Evolutionary conservation across 2,797 vertebrate genomes (phyloP).

Genomic region (Chaenodraco wilsoni): DNA sequence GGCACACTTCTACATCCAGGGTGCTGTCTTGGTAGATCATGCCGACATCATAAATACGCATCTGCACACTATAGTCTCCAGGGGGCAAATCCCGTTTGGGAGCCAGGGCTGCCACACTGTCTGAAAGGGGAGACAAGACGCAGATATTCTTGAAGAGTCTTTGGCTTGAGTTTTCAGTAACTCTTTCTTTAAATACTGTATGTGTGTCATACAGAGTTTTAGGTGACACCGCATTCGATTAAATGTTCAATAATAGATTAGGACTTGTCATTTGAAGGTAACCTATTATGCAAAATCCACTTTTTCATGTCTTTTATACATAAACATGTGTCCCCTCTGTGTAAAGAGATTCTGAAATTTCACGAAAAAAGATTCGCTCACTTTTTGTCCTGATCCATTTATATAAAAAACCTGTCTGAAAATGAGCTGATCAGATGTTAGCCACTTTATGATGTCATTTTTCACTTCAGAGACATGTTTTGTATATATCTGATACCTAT

Average conservation of each 20-base stretch:
- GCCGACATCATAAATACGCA: constrained; percentile 59
- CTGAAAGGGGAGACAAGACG: constrained; percentile 28
- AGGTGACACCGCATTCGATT: background rate
- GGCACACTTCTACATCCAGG: constrained; percentile 62
- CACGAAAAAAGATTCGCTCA: no score
- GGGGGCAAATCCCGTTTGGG: constrained; percentile 46
- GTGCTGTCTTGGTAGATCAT: constrained; percentile 59
- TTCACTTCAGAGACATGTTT: no score
- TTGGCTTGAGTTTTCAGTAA: background rate
- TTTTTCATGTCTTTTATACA: no score
- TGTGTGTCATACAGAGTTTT: background rate
- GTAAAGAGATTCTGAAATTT: no score
- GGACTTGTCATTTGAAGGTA: background rate
- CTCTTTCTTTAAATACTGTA: background rate
- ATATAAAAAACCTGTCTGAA: no score
- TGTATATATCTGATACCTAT: no score
- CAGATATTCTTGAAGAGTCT: background rate
- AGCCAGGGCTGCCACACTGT: constrained; percentile 32
- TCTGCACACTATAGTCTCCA: constrained; percentile 50
- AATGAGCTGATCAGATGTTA: no score
- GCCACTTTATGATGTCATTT: no score
- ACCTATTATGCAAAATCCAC: no score
- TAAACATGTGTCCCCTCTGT: no score
- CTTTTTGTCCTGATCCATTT: no score
- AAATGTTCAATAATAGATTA: background rate